Base-by-base conservation (phyloP, 2,888 invertebrate species). In the Ormyrus thymus region DNA sequence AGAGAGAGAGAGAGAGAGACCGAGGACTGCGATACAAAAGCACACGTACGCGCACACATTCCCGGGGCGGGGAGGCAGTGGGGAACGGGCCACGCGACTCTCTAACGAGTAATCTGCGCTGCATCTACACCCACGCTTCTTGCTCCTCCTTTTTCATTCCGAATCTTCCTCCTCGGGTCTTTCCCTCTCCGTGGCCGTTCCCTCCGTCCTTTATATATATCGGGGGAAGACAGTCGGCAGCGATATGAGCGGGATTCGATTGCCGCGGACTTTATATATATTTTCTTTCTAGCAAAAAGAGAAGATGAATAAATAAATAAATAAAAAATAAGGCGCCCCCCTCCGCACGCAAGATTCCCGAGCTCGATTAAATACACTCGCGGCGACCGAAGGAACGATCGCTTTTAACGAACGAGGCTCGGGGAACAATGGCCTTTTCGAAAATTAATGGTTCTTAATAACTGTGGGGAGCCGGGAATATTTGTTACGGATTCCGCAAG, bases 381-480 rank as follows among this genome's bases (percentile, higher is more conserved):
- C 48, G 10, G 29, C 9, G 5, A 58, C 62, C 43, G 45, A 11
- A n/a, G 29, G 69, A 62, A 8, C 9, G 56, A 70, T 65, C 64
- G 10, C 10, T 43, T 72, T 68, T 66, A 73, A 72, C 61, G 68
- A 62, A 73, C 13, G 66, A 61, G 51, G 7, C n/a, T 10, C n/a
- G 1, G 46, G 53, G 78, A 70, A 78, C 74, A 78, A 78, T 78
- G 74, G 78, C 0, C 45, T 78, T 69, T 51, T 11, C 58, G n/a
- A 73, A 70, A 74, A 78, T 78, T 78, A 71, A 74, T 78, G 70
- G 29, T 50, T 29, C 56, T 70, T 74, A 78, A 79, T 79, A 79
- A 79, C 45, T 51, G 59, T 53, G 10, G 59, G 77, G 53, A 58
- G 58, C 45, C 45, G 1, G 51, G 43, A 43, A 59, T 53, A 71